Evolutionary conservation across 2,113 vertebrate species (phyloP).

Genomic region (Malurus cyaneus): DNA sequence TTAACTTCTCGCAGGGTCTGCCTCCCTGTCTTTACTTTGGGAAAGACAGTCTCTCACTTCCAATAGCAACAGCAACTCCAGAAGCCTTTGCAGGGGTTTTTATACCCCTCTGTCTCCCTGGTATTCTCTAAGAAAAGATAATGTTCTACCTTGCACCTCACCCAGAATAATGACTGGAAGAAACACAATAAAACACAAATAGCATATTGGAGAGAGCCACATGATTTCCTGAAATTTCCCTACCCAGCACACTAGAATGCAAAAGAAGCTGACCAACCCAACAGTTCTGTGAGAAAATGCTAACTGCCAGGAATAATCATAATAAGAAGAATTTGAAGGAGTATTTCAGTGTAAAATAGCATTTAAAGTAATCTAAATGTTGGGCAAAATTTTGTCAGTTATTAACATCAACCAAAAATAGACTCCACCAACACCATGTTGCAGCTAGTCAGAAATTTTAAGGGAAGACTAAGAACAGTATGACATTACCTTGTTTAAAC

Average conservation of each 20-base stretch:
- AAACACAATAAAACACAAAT: neutral
- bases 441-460: neutral
- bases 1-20: neutral
- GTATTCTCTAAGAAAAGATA: neutral
- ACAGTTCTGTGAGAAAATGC: neutral
- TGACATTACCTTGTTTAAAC: neutral
- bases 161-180: neutral
- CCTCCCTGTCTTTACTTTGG: neutral
- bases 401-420: neutral
- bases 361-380: neutral
- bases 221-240: neutral
- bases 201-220: accelerated
- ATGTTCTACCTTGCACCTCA: neutral
- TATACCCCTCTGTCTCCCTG: neutral
- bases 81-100: neutral
- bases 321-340: neutral
- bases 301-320: neutral
- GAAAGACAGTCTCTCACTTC: neutral
- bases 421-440: neutral
- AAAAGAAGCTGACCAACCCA: neutral
- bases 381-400: neutral
- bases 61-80: neutral
- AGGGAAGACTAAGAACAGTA: neutral
- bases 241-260: neutral
- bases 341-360: neutral